Evolutionary conservation across 53 echinoderm and acorn worm genomes (phyloP).

Genomic region (Mesocentrotus franciscanus): DNA sequence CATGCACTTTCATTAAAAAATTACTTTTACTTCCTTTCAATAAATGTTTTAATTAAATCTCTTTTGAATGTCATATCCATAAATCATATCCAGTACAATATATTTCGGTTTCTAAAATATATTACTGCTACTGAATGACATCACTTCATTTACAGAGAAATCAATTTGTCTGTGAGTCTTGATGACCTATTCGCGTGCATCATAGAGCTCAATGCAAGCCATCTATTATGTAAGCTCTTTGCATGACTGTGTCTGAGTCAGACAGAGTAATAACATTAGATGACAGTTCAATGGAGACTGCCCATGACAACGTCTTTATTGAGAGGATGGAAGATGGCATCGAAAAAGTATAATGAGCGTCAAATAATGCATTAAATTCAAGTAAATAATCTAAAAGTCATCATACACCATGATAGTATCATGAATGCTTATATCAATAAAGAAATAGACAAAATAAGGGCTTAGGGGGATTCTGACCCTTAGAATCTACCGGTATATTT

Average conservation of each 20-base stretch:
- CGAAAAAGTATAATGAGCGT: neutral
- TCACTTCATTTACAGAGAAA: constrained; percentile 27
- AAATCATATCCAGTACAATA: neutral
- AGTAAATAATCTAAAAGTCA: no score
- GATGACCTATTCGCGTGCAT: constrained; percentile 36
- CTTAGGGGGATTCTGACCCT: neutral
- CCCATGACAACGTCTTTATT: neutral
- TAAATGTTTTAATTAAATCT: neutral
- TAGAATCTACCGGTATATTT: neutral
- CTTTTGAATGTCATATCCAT: neutral
- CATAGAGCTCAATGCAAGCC: constrained; percentile 4
- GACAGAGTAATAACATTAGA: constrained; percentile 39
- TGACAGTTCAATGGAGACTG: constrained; percentile 56
- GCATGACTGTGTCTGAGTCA: constrained; percentile 49
- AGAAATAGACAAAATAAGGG: neutral
- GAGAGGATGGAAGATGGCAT: neutral
- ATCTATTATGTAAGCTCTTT: constrained; percentile 54
- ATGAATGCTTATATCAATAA: neutral
- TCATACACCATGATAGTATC: neutral
- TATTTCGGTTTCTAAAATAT: neutral
- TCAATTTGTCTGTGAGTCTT: constrained; percentile 8
- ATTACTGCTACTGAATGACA: constrained; percentile 16
- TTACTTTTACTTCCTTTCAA: neutral
- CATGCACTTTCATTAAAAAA: neutral
- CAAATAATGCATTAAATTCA: no score